Conservation (phyloP, 2,113 vertebrate species). For the Promerops cafer region DNA sequence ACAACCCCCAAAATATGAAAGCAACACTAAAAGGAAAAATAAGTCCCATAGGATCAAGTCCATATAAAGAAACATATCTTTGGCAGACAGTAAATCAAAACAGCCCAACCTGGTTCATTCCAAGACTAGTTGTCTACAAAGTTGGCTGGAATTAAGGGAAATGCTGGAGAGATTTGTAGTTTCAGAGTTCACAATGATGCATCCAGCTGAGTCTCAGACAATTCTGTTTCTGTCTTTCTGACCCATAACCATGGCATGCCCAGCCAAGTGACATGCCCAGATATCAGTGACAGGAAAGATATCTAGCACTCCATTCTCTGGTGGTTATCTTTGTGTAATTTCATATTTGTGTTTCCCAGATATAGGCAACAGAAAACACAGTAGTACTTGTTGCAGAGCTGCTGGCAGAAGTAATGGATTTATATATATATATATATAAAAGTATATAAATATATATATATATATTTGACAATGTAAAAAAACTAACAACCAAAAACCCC, state of each 20-base stretch:
- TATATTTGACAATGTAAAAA: neutral
- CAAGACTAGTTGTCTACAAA: neutral
- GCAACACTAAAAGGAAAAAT: neutral
- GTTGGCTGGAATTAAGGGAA: neutral
- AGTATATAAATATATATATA: neutral
- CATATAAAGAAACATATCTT: neutral
- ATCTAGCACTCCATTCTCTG: neutral
- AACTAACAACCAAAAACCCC: neutral
- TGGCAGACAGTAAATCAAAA: neutral
- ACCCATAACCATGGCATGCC: neutral
- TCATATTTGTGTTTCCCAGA: neutral
- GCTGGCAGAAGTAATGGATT: conserved; percentile 12
- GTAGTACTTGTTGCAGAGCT: neutral
- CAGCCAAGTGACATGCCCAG: neutral
- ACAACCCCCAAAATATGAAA: neutral
- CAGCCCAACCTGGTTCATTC: neutral
- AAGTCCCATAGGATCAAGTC: neutral
- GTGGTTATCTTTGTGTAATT: neutral
- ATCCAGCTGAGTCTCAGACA: neutral
- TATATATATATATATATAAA: neutral
- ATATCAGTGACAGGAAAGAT: neutral
- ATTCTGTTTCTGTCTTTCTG: neutral
- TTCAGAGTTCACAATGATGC: neutral
- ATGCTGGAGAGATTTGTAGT: neutral
- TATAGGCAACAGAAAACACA: neutral